Evolutionary conservation across 2,888 invertebrate species (phyloP).

Genomic region (Eumacrocentrus americanus): DNA sequence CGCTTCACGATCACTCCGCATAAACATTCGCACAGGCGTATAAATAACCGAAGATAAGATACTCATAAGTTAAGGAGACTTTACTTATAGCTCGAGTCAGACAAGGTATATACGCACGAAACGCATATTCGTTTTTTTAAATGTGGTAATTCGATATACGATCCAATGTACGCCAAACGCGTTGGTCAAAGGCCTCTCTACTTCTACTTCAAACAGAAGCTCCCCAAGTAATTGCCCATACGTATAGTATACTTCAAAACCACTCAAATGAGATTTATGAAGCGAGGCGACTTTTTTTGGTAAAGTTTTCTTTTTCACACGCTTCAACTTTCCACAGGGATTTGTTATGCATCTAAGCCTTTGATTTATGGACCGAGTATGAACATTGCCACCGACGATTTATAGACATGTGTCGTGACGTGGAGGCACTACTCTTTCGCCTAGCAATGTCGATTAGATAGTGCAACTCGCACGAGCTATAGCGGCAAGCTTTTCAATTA

Average conservation of each 20-base stretch:
- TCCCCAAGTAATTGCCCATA: background rate
- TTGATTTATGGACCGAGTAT: slow-evolving; percentile 1
- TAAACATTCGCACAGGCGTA: slow-evolving; percentile 47
- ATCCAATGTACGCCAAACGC: background rate
- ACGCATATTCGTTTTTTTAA: slow-evolving; percentile 16
- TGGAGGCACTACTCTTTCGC: slow-evolving; percentile 19
- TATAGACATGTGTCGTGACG: slow-evolving; percentile 15
- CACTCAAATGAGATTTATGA: too few relatives aligned
- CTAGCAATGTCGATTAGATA: slow-evolving; percentile 27
- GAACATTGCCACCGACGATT: slow-evolving; percentile 1
- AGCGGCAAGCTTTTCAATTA: background rate
- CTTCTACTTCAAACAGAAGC: background rate
- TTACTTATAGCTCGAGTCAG: slow-evolving; percentile 46
- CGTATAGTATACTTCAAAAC: background rate
- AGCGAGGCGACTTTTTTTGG: background rate
- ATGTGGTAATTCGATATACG: slow-evolving; percentile 13
- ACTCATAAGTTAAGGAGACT: slow-evolving; percentile 53
- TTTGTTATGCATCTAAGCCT: background rate
- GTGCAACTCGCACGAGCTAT: slow-evolving; percentile 1
- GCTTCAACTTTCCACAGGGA: too few relatives aligned
- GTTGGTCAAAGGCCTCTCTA: background rate
- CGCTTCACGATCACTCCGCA: slow-evolving; percentile 51
- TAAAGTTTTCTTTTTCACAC: background rate
- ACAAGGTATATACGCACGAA: slow-evolving; percentile 33
- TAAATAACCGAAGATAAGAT: slow-evolving; percentile 55